These are phyloP conservation scores for Mimumesa dahlbomi DNA, from an alignment of 2,888 invertebrate species.

Conservation along the genomic window DNA sequence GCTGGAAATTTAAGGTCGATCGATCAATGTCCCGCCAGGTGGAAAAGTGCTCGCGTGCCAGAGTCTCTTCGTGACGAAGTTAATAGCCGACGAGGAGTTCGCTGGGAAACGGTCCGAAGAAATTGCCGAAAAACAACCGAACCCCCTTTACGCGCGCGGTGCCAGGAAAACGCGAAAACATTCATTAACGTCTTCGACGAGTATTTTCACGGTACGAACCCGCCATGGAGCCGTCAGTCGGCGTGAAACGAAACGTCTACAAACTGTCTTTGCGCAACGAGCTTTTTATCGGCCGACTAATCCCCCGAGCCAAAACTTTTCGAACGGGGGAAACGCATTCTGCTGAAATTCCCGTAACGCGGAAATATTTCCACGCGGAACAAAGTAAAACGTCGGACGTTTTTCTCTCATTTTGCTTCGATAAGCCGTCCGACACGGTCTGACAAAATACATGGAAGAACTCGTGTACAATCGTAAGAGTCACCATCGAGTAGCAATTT, in stretches of 20 bases:
- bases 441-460: no score
- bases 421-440: no score
- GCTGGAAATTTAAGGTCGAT: slow-evolving; percentile 59
- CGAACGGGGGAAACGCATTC: no score
- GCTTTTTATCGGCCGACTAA: slow-evolving; percentile 16
- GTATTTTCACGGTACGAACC: slow-evolving; percentile 23
- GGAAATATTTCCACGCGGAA: no score
- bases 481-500: no score
- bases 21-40: slow-evolving; percentile 61
- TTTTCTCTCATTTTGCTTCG: no score
- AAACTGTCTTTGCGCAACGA: background rate
- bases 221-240: slow-evolving; percentile 3
- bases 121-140: slow-evolving; percentile 55
- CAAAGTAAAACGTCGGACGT: no score
- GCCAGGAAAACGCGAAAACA: slow-evolving; percentile 53
- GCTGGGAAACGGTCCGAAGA: slow-evolving; percentile 42
- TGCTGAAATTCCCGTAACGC: no score
- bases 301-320: no score
- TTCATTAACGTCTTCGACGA: slow-evolving; percentile 60
- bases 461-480: no score
- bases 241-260: background rate
- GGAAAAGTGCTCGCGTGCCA: slow-evolving; percentile 61
- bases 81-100: slow-evolving; percentile 49
- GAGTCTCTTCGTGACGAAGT: slow-evolving; percentile 61
- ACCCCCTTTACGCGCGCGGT: background rate